phyloP scores from a whole-genome alignment of 2,888 invertebrate species.

The Diploptera punctata region DNA sequence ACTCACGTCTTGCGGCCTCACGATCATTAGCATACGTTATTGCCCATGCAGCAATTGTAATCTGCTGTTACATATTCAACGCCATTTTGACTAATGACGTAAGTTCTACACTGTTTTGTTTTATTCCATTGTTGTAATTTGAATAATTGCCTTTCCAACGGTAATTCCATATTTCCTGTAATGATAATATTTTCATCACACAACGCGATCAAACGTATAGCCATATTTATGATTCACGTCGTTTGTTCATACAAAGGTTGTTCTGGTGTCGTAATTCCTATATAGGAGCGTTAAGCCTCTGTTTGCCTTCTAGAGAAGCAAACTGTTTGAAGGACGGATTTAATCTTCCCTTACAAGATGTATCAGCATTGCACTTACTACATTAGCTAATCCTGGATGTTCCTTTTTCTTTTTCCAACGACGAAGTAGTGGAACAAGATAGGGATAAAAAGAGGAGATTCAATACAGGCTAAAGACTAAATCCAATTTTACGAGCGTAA shows the following conservation, averaged over 20 bases:
- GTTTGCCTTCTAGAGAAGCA: not conserved
- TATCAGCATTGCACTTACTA: not conserved
- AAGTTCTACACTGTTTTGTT: too few relatives aligned
- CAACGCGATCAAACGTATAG: too few relatives aligned
- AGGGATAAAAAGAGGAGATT: not conserved
- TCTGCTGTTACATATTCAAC: too few relatives aligned
- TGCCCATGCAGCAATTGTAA: too few relatives aligned
- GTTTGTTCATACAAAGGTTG: not conserved
- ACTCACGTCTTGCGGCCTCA: too few relatives aligned
- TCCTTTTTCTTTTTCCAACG: not conserved
- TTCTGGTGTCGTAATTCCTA: not conserved
- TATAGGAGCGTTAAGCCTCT: not conserved
- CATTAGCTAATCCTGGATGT: not conserved
- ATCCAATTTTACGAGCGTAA: not conserved
- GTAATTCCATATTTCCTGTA: too few relatives aligned
- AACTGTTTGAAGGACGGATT: slow-evolving; percentile 2
- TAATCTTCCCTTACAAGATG: not conserved
- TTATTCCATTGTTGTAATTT: too few relatives aligned
- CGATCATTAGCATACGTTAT: too few relatives aligned
- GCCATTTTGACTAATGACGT: too few relatives aligned
- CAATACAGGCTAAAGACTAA: not conserved
- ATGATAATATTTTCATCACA: too few relatives aligned
- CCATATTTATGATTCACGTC: too few relatives aligned
- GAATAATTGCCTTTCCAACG: too few relatives aligned
- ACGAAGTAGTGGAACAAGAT: not conserved